phyloP scores from a whole-genome alignment of 2,797 vertebrate genomes.

The Philypnodon macrostomus region DNA sequence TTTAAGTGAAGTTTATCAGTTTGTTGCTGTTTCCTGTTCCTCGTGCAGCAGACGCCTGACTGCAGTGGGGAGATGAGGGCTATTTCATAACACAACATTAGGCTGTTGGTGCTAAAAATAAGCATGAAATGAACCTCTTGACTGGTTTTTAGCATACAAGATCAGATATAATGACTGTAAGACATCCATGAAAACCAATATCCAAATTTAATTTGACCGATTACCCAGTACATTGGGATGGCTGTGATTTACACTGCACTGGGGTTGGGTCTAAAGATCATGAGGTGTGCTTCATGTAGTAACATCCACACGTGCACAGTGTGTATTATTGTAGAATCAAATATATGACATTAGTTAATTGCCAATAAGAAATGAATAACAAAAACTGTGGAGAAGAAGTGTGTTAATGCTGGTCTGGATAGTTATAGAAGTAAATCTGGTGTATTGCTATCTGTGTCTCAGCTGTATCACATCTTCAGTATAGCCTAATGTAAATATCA shows the following conservation, averaged over 20 bases:
- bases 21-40: conserved; percentile 53
- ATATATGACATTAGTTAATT: no score
- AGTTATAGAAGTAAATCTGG: no score
- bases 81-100: conserved; percentile 70
- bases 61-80: conserved; percentile 61
- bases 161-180: conserved; percentile 54
- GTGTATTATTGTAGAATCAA: no score
- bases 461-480: no score
- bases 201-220: conserved; percentile 64
- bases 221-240: conserved; percentile 49
- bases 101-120: conserved; percentile 69
- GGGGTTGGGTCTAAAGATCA: conserved; percentile 7
- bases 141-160: conserved; percentile 64
- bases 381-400: no score
- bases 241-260: conserved; percentile 37
- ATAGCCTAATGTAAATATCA: no score
- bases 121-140: conserved; percentile 69
- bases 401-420: no score
- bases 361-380: no score
- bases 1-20: conserved; percentile 32
- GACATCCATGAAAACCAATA: conserved; percentile 62
- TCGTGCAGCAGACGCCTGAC: conserved; percentile 57
- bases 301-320: no score
- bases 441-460: no score
- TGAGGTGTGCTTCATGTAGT: conserved; percentile 13